A percentile compares a stretch with the other conserved stretches of the same genome.
These are phyloP conservation scores for Dolichallabes microphthalmus DNA, from an alignment of 2,113 vertebrate genomes.

Conservation along the genomic window DNA sequence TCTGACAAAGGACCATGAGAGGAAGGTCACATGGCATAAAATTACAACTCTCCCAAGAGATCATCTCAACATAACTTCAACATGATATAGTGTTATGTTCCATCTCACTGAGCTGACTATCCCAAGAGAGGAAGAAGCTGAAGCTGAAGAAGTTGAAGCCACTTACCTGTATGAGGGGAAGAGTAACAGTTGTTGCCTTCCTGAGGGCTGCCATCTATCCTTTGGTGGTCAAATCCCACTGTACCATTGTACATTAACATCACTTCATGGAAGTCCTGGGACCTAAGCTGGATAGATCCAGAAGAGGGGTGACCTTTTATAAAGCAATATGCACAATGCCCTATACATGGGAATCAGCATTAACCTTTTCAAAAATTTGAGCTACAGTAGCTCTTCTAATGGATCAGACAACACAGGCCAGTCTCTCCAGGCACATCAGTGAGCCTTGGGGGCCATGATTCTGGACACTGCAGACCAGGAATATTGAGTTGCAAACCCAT, in stretches of 20 bases:
- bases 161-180: background rate
- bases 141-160: background rate
- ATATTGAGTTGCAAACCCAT: no score
- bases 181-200: background rate
- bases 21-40: background rate
- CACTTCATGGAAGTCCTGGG: background rate
- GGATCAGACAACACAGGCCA: no score
- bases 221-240: conserved; percentile 9
- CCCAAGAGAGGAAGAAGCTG: no score
- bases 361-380: no score
- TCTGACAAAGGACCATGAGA: background rate
- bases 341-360: background rate
- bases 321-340: background rate
- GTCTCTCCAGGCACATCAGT: no score
- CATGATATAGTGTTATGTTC: conserved; percentile 21
- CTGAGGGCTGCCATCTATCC: background rate
- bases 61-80: background rate
- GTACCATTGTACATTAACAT: background rate
- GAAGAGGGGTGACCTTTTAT: background rate
- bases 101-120: conserved; percentile 21
- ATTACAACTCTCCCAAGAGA: background rate
- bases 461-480: no score
- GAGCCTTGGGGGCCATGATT: no score
- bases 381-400: no score
- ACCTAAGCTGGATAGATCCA: background rate